phyloP scores from a whole-genome alignment of 2,797 vertebrate species.

The Falco rusticolus region DNA sequence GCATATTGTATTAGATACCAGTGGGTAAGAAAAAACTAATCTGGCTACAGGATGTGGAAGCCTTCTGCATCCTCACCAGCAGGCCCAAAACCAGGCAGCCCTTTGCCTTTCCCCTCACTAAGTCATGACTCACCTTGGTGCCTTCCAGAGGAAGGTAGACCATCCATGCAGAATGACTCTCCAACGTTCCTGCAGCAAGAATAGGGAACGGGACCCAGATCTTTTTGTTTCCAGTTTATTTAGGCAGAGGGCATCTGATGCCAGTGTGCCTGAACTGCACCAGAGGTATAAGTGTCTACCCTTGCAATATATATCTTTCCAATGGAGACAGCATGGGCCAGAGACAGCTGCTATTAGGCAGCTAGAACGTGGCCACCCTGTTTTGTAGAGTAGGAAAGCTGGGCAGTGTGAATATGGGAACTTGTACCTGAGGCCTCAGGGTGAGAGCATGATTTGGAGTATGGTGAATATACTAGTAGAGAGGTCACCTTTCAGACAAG shows the following conservation, averaged over 20 bases:
- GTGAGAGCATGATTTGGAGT: not conserved
- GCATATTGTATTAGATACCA: not conserved
- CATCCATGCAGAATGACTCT: not conserved
- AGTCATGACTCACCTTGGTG: not conserved
- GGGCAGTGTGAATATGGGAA: not conserved
- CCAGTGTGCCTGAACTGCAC: not conserved
- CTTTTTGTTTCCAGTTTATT: not conserved
- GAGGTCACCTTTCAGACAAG: not conserved
- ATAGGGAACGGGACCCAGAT: not conserved
- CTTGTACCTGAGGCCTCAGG: not conserved
- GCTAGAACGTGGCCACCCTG: not conserved
- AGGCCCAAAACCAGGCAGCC: not conserved
- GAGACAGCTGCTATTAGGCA: not conserved
- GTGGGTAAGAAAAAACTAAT: not conserved
- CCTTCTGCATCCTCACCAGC: not conserved
- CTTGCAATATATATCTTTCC: not conserved
- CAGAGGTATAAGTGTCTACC: not conserved
- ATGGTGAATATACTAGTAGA: not conserved
- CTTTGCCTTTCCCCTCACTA: not conserved
- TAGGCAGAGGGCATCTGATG: not conserved
- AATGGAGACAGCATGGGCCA: not conserved
- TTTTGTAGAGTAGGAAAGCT: not conserved
- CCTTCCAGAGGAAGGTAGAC: not conserved
- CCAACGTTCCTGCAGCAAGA: not conserved
- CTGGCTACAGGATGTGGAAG: not conserved